Base-by-base conservation (phyloP, 35 echinoderm and acorn worm genomes). In the Antedon bifida region DNA sequence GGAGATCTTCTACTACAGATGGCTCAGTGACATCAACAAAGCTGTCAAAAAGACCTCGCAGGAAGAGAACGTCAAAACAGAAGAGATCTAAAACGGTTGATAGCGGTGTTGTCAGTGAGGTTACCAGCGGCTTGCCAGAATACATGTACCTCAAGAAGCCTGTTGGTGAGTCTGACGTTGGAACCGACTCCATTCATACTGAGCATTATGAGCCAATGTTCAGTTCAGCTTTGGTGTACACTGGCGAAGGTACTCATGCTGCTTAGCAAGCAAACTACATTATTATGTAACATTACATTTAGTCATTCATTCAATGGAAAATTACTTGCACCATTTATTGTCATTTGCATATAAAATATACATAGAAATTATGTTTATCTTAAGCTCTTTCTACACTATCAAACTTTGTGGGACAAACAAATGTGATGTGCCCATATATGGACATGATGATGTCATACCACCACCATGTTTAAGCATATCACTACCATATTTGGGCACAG, bases 71-170 rank as follows among this genome's bases (percentile, higher is more conserved):
- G 26, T 1, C 23, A 8, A 64, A 64, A 1, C 51, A 64, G 51
- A 64, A 64, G 51, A 26, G 10, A 23, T 64, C 51, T 21, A 64
- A 64, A 21, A 64, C 1, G 26, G 19, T 64, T 64, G 51, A 26
- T 26, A 64, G 51, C 26, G 51, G 51, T 64, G 51, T 64, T 64
- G 51, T 8, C 51, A 64, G 51, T 64, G 51, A 64, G 9, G 51
- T 64, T 64, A 2, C 51, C 23, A 91, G 92, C 31, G 82, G 88
- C 29, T 83, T 96, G 29, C 92, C 92, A 3, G 92, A 96, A 31
- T 96, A 91, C 77, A 96, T 96, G 92, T 96, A 91, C 34, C 33
- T 96, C 77, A 79, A 79, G 33, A 90, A 88, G 82, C 88, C 87
- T 5, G 89, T 91, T 19, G 82, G 85, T 16, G 92, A 96, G 78